phyloP scores from a whole-genome alignment of 2,888 invertebrate genomes.

The Acrobasis consociella region DNA sequence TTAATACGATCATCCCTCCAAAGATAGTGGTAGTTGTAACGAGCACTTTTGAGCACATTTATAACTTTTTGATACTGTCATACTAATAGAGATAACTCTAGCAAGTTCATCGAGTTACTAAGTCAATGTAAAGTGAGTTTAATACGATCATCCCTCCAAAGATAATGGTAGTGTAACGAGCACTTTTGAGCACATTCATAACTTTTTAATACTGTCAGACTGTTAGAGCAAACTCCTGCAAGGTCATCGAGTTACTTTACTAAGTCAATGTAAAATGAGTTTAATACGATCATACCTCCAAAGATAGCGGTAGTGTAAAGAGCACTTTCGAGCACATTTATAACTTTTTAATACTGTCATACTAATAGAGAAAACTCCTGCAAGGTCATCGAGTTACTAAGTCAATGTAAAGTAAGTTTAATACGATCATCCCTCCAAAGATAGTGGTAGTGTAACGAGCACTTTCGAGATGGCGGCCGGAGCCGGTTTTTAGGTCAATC shows the following conservation, averaged over 20 bases:
- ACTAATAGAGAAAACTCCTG: no score
- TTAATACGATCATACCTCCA: not conserved
- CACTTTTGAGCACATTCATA: no score
- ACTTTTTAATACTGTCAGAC: no score
- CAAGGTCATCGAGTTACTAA: not conserved
- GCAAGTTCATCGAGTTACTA: not conserved
- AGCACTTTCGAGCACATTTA: not conserved
- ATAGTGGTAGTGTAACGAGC: slow-evolving; percentile 10
- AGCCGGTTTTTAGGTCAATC: slow-evolving; percentile 37
- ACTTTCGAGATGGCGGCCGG: slow-evolving; percentile 8
- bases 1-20: not conserved
- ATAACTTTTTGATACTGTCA: no score
- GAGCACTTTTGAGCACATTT: slow-evolving; percentile 8
- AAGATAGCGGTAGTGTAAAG: slow-evolving; percentile 12
- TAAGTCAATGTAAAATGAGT: not conserved
- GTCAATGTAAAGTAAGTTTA: not conserved
- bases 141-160: slow-evolving; percentile 4
- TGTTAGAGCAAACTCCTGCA: no score
- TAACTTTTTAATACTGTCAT: no score
- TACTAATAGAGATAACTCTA: no score
- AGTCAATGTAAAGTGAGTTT: not conserved
- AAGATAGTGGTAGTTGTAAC: slow-evolving; percentile 13
- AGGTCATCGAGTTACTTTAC: not conserved
- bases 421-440: slow-evolving; percentile 7
- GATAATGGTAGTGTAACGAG: slow-evolving; percentile 10